These are phyloP conservation scores for Vulpes ferrilata DNA, from an alignment of 2,113 vertebrate species.

Conservation along the genomic window DNA sequence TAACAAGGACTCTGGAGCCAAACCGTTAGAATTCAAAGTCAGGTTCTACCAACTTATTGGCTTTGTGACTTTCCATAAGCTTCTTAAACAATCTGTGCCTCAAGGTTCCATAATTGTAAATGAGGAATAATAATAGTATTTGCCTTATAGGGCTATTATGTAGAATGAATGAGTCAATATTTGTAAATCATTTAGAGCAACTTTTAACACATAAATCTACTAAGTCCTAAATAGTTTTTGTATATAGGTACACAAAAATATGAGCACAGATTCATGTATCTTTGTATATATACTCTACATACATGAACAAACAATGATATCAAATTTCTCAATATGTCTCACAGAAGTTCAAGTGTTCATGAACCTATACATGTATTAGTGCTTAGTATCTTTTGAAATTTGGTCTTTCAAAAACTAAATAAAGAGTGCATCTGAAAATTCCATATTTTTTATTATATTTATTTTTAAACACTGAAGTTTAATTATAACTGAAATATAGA, in stretches of 20 bases:
- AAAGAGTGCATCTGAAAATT: neutral
- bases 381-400: neutral
- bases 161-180: neutral
- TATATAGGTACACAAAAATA: neutral
- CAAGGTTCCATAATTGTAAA: neutral
- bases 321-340: neutral
- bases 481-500: neutral
- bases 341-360: slow-evolving; percentile 17
- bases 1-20: neutral
- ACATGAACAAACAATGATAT: neutral
- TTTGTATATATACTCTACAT: neutral
- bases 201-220: neutral
- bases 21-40: neutral
- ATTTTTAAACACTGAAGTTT: neutral
- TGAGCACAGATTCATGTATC: neutral
- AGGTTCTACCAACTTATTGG: neutral
- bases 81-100: neutral
- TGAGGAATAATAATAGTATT: neutral
- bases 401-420: neutral
- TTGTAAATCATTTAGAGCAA: slow-evolving; percentile 14
- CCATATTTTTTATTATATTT: neutral
- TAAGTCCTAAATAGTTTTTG: neutral
- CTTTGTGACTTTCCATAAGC: neutral
- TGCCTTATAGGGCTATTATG: neutral
- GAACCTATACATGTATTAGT: neutral